Percentiles rank a stretch among this genome's conserved stretches.
phyloP scores from a whole-genome alignment of 2,888 invertebrate genomes.

The Nesidiocoris tenuis region DNA sequence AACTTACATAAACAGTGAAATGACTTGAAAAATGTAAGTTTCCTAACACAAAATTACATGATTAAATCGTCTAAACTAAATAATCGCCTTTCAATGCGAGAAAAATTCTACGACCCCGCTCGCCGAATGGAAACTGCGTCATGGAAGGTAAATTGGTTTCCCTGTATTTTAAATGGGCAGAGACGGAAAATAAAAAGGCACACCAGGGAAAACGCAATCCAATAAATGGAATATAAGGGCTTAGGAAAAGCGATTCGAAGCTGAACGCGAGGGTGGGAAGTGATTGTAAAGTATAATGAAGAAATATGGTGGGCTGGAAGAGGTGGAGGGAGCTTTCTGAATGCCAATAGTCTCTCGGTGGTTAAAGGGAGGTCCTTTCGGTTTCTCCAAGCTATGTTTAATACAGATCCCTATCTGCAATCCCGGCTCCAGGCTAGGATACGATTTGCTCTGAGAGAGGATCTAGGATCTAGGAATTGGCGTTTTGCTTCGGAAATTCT shows the following conservation, averaged over 20 bases:
- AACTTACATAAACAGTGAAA: no score
- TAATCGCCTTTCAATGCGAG: no score
- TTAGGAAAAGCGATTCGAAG: neutral
- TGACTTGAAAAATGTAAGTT: no score
- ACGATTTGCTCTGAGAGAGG: no score
- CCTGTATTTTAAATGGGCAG: neutral
- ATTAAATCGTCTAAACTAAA: no score
- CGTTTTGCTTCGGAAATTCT: no score
- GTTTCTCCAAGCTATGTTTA: slow-evolving; percentile 15
- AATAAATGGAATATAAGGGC: slow-evolving; percentile 35
- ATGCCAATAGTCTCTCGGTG: slow-evolving; percentile 25
- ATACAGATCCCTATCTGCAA: slow-evolving; percentile 21
- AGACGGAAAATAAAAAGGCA: neutral
- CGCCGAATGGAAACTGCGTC: neutral
- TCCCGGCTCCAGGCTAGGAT: no score
- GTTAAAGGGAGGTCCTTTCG: neutral
- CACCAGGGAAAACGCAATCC: slow-evolving; percentile 26
- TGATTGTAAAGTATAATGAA: slow-evolving; percentile 39
- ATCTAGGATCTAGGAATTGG: no score
- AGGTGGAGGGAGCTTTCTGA: slow-evolving; percentile 6
- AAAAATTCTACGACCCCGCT: no score
- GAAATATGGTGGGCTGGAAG: slow-evolving; percentile 12
- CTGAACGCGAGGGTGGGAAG: slow-evolving; percentile 4
- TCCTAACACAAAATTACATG: no score
- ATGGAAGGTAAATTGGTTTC: neutral